phyloP scores from a whole-genome alignment of 2,113 vertebrate species.

The Hippolais icterina region DNA sequence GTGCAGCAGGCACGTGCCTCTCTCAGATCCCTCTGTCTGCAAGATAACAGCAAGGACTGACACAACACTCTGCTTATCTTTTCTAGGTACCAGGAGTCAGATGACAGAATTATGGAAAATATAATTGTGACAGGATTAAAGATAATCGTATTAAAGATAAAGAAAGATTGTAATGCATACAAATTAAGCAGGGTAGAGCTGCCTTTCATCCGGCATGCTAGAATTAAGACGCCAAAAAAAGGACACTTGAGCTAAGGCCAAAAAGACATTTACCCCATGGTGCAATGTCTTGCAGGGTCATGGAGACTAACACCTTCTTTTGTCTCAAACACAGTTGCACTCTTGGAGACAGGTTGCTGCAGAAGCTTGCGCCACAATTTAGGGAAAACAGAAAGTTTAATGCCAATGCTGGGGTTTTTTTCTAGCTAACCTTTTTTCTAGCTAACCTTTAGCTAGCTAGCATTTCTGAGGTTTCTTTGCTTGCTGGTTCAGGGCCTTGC shows the following conservation, averaged over 20 bases:
- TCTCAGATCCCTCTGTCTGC: slow-evolving; percentile 33
- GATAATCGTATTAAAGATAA: neutral
- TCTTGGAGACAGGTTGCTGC: neutral
- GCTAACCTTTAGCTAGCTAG: neutral
- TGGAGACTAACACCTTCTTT: neutral
- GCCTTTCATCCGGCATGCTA: neutral
- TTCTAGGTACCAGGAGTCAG: neutral
- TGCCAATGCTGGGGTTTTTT: neutral
- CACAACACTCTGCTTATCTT: neutral
- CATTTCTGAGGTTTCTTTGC: neutral
- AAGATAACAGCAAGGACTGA: slow-evolving; percentile 18
- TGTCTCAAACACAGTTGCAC: neutral
- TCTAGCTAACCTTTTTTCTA: neutral
- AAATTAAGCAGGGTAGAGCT: neutral
- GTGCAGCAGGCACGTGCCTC: neutral
- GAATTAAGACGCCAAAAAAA: neutral
- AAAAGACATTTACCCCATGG: neutral
- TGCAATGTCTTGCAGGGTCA: neutral
- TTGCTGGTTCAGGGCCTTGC: neutral
- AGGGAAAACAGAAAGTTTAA: neutral
- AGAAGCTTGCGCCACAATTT: neutral
- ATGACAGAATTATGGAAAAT: neutral
- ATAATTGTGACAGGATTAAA: neutral
- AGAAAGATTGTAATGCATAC: neutral
- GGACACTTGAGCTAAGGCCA: neutral